A percentile compares a stretch with the other conserved stretches of the same genome.
Conservation (phyloP, 92 coral and sea anemone genomes). For the Bergia sp. region DNA sequence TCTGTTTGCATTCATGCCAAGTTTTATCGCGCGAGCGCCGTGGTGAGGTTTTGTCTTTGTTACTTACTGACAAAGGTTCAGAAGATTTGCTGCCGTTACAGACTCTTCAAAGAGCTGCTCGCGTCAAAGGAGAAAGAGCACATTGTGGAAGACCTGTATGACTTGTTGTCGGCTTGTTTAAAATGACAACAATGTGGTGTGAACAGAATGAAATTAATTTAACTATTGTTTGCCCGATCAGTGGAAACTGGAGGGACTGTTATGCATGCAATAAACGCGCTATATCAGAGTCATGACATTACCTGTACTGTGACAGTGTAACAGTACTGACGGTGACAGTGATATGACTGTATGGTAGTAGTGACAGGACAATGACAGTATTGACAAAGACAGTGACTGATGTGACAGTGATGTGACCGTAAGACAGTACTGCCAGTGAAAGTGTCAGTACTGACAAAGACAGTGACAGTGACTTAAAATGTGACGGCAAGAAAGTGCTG, state of each 20-base stretch:
- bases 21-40: constrained; percentile 57
- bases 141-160: constrained; percentile 56
- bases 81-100: constrained; percentile 51
- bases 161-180: constrained; percentile 32
- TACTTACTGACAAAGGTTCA: constrained; percentile 64
- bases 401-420: too few species aligned
- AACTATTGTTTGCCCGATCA: not conserved
- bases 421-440: too few species aligned
- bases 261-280: not conserved
- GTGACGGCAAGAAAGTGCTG: too few species aligned
- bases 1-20: constrained; percentile 57
- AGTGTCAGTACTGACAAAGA: too few species aligned
- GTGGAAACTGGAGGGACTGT: too few species aligned
- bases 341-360: too few species aligned
- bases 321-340: not conserved
- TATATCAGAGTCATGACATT: not conserved
- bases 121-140: constrained; percentile 54
- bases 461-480: too few species aligned
- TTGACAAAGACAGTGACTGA: too few species aligned
- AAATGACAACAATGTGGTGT: not conserved
- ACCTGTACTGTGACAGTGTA: not conserved
- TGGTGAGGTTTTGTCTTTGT: constrained; percentile 55
- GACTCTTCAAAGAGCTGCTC: constrained; percentile 66
- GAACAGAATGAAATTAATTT: too few species aligned
- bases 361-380: too few species aligned